Conservation (phyloP, 2,797 vertebrate genomes). For the Lagothrix lagotricha region DNA sequence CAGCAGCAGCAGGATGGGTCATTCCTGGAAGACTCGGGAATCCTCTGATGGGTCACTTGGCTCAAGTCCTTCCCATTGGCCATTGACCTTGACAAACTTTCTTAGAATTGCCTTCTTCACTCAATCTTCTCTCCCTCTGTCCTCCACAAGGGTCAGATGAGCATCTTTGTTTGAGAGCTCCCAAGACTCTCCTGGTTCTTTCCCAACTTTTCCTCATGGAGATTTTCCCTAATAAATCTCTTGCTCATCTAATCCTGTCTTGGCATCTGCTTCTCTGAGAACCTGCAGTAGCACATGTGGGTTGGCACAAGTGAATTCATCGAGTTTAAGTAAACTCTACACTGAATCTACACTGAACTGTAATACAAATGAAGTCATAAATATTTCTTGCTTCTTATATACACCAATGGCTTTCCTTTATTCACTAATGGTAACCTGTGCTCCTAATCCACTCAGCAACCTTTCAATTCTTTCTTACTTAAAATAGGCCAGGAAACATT, state of each 20-base stretch:
- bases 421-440: not conserved
- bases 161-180: not conserved
- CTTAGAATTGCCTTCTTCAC: not conserved
- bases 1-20: fast-evolving
- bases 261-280: conserved; percentile 18
- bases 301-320: not conserved
- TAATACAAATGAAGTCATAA: not conserved
- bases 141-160: not conserved
- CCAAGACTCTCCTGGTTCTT: not conserved
- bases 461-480: not conserved
- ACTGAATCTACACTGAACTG: not conserved
- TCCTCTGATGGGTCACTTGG: not conserved
- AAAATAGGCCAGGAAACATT: not conserved
- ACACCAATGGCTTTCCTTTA: not conserved
- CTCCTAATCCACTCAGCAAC: not conserved
- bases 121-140: not conserved
- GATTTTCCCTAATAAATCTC: not conserved
- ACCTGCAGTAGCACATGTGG: not conserved
- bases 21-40: not conserved
- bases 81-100: not conserved
- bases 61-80: not conserved
- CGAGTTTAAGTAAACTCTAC: not conserved
- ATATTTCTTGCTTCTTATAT: not conserved
- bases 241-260: not conserved
- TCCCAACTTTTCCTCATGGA: not conserved